These are phyloP conservation scores for Anodontia alba DNA, from an alignment of 2,888 invertebrate species.

Conservation along the genomic window DNA sequence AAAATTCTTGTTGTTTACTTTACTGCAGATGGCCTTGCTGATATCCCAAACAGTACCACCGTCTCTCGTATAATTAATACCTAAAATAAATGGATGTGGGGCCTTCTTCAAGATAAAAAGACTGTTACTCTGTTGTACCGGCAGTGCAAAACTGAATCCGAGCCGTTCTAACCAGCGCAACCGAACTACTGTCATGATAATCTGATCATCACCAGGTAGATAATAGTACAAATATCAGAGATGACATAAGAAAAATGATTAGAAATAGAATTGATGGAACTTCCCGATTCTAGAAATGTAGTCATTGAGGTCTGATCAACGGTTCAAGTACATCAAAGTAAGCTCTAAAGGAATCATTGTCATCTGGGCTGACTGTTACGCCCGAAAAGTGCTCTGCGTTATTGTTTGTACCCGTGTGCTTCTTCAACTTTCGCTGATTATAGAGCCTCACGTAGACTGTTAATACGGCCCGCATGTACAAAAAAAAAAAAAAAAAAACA, in stretches of 20 bases:
- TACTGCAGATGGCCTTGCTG: not conserved
- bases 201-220: not conserved
- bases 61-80: conserved; percentile 23
- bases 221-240: not conserved
- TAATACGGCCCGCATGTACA: no score
- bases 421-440: no score
- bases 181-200: conserved; percentile 22
- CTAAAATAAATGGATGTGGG: conserved; percentile 26
- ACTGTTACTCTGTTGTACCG: conserved; percentile 13
- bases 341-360: no score
- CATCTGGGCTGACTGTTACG: no score
- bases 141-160: no score
- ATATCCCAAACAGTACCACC: not conserved
- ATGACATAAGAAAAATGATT: conserved; percentile 2
- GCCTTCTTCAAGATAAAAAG: conserved; percentile 4
- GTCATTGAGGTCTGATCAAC: not conserved
- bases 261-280: conserved; percentile 24
- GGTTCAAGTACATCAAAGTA: conserved; percentile 12
- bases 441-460: no score
- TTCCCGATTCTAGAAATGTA: conserved; percentile 24
- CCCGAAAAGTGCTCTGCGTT: no score
- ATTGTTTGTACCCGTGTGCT: no score
- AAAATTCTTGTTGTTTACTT: conserved; percentile 3
- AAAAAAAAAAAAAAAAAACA: no score
- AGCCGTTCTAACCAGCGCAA: no score